Evolutionary conservation across 2,888 invertebrate genomes (phyloP).

Genomic region (Nymphalis polychloros): DNA sequence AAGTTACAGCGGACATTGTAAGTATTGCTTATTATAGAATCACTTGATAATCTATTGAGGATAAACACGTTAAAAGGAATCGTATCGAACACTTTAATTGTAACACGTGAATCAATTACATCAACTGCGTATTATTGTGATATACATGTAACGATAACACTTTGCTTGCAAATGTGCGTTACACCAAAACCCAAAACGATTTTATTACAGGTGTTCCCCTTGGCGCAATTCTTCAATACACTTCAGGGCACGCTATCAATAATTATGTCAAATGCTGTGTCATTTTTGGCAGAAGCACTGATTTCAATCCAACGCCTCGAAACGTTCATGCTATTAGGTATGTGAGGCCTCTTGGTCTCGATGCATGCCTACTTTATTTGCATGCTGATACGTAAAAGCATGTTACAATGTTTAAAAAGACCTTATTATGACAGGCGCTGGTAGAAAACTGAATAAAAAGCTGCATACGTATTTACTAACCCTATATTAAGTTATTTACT

Average conservation of each 20-base stretch:
- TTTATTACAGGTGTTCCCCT: conserved; percentile 79
- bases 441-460: background rate
- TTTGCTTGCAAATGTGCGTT: conserved; percentile 5
- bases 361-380: conserved; percentile 38
- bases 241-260: conserved; percentile 84
- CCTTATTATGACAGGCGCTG: conserved; percentile 54
- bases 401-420: conserved; percentile 45
- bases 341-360: conserved; percentile 54
- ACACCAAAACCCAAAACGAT: conserved; percentile 27
- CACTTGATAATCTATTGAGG: conserved; percentile 1
- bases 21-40: conserved; percentile 45
- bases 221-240: conserved; percentile 84
- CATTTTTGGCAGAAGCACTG: conserved; percentile 82
- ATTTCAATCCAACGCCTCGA: conserved; percentile 83
- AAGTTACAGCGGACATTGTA: conserved; percentile 80
- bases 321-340: conserved; percentile 81
- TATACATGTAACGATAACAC: conserved; percentile 1
- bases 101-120: conserved; percentile 17
- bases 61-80: conserved; percentile 10
- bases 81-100: conserved; percentile 12
- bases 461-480: no score
- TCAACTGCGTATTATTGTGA: conserved; percentile 5
- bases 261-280: conserved; percentile 82
- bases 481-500: no score
- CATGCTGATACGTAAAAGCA: conserved; percentile 39